Conservation (phyloP, 2,797 vertebrate species). For the Urophycis tenuis region DNA sequence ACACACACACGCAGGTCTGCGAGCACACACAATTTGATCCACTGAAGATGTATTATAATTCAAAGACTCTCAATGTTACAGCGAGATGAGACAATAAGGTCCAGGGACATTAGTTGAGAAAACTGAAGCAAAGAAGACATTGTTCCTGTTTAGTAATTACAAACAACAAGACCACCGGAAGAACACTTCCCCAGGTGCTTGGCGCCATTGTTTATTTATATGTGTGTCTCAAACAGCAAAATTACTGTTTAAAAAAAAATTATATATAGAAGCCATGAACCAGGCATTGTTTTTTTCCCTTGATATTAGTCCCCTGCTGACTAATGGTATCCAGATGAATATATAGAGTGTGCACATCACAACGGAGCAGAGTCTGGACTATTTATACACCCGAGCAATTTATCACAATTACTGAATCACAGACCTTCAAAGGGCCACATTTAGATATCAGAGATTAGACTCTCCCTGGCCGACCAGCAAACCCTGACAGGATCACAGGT, state of each 20-base stretch:
- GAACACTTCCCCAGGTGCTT: background rate
- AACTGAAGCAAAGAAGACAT: background rate
- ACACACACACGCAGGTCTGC: constrained; percentile 27
- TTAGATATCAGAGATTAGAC: background rate
- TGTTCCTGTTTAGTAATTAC: background rate
- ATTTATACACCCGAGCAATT: background rate
- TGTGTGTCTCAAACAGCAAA: background rate
- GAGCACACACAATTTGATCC: constrained; percentile 23
- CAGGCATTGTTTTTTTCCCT: too few relatives aligned
- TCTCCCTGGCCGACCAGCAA: background rate
- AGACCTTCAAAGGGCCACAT: background rate
- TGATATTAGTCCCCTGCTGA: too few relatives aligned
- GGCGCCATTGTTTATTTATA: background rate
- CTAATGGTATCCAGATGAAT: too few relatives aligned
- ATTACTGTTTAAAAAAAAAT: background rate
- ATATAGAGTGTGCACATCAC: too few relatives aligned
- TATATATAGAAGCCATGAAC: too few relatives aligned
- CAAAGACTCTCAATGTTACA: constrained; percentile 11
- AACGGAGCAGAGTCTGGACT: too few relatives aligned
- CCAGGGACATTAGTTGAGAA: background rate
- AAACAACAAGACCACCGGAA: background rate
- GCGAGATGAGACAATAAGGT: background rate
- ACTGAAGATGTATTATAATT: constrained; percentile 17
- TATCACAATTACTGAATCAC: background rate
- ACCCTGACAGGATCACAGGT: background rate